Percentiles rank a stretch among this genome's conserved stretches.
Evolutionary conservation across 2,797 vertebrate species (phyloP).

Genomic region (Platalea minor): DNA sequence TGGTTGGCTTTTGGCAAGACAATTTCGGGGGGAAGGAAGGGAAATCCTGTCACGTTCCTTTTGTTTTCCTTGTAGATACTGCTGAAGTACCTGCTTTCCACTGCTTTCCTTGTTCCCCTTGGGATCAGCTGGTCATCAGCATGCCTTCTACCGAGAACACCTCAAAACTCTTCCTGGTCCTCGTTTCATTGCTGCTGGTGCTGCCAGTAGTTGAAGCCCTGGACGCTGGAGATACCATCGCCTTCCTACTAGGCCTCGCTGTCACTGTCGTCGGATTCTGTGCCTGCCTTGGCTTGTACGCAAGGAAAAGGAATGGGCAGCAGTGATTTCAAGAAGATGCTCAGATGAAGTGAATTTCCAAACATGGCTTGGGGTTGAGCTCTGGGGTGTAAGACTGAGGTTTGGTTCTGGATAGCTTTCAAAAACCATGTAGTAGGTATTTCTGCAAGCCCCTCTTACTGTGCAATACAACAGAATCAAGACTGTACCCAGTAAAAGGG

Average conservation of each 20-base stretch:
- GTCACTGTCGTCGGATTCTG: constrained; percentile 85
- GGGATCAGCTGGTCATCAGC: constrained; percentile 36
- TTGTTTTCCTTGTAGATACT: constrained; percentile 16
- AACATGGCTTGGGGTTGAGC: not conserved
- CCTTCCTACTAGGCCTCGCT: constrained; percentile 82
- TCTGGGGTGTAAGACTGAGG: not conserved
- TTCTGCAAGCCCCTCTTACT: not conserved
- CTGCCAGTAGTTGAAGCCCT: constrained; percentile 82
- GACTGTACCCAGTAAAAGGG: not conserved
- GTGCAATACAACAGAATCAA: not conserved
- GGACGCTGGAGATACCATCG: constrained; percentile 86
- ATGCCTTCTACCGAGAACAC: constrained; percentile 75
- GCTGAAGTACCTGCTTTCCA: not conserved
- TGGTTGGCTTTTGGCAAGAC: not conserved
- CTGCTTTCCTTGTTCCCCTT: not conserved
- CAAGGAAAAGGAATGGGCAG: constrained; percentile 83
- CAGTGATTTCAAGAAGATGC: constrained; percentile 72
- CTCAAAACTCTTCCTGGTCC: constrained; percentile 28
- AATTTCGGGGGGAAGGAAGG: not conserved
- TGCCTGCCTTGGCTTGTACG: constrained; percentile 89
- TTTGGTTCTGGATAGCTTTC: not conserved
- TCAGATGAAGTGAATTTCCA: not conserved
- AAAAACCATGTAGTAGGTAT: not conserved
- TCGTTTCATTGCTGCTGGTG: constrained; percentile 71
- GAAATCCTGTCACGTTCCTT: not conserved